Conservation (phyloP, 2,113 vertebrate species). For the Pelecanus crispus region DNA sequence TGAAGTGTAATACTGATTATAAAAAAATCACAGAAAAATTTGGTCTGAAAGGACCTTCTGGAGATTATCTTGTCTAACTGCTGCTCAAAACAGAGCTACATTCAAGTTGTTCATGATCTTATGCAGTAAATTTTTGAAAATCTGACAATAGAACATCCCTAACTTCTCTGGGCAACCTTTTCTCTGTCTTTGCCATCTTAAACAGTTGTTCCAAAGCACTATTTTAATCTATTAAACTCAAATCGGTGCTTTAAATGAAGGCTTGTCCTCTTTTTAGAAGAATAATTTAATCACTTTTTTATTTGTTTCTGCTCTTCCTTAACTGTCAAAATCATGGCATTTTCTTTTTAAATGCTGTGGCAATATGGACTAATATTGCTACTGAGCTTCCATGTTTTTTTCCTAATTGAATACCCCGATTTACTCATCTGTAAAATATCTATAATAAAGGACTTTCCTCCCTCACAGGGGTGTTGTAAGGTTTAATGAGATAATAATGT, state of each 20-base stretch:
- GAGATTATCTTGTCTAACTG: background rate
- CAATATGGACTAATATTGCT: background rate
- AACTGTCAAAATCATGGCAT: background rate
- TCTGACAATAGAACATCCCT: background rate
- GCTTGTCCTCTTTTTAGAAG: background rate
- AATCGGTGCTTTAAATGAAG: background rate
- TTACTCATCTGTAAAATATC: constrained; percentile 33
- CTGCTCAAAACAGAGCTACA: background rate
- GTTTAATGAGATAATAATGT: constrained; percentile 45
- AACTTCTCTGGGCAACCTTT: background rate
- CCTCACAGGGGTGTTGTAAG: constrained; percentile 6
- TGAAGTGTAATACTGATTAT: background rate
- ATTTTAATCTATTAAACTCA: background rate
- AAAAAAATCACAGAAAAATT: background rate
- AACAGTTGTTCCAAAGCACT: background rate
- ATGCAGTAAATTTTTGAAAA: background rate
- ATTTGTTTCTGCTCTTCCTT: background rate
- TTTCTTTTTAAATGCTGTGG: background rate
- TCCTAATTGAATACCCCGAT: background rate
- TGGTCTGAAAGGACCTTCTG: background rate
- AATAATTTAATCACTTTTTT: background rate
- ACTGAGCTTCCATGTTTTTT: background rate
- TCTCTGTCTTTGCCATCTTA: background rate
- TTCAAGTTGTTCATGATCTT: background rate
- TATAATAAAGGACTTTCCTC: constrained; percentile 1